Evolutionary conservation across 2,888 invertebrate species (phyloP), one percentile per base, ranked within the genome.

Genomic region (Hyppa rectilinea): DNA sequence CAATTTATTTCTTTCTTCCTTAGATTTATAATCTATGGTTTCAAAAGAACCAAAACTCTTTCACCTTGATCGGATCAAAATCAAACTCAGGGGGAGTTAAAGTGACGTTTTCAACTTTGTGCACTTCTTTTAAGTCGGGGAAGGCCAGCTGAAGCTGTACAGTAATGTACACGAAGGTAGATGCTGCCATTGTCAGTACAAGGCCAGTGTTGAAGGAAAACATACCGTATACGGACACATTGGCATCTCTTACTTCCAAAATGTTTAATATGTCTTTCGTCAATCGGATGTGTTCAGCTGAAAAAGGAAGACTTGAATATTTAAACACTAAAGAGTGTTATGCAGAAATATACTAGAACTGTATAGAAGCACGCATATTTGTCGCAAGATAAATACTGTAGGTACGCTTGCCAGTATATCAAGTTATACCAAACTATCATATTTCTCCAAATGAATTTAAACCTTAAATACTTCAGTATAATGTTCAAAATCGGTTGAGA

Each of bases 111-210:
- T 69, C 62, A 45, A 71, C 14, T 68, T 70, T 83, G 31, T 73
- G 70, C 0, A 68, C 72, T 31, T 82, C 75, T 56, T 82, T 78
- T 43, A 81, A 68, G 34, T 85, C 84, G 1, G 89, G 87, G 61
- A 91, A 89, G 0, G 90, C 88, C 14, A 93, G 64, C 65, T 93
- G 93, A 20, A 94, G 73, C 68, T 93, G 93, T 14, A 92, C 90
- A 5, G 91, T 93, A 5, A 93, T 88, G 69, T 92, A 94, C 4
- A 93, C 89, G 38, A 93, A 88, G 2, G 91, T 90, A 0, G 93
- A 91, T 0, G 91, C 90, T 0, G 87, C 88, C 10, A 91, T 74
- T 7, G 86, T 85, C 20, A 93, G 72, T 5, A 90, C 65, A 26
- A 89, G 74, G 0, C 88, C 86, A 0, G 90, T 85, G 72, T 92